Conservation (phyloP, 2,888 invertebrate genomes). For the Cataglyphis albicans region DNA sequence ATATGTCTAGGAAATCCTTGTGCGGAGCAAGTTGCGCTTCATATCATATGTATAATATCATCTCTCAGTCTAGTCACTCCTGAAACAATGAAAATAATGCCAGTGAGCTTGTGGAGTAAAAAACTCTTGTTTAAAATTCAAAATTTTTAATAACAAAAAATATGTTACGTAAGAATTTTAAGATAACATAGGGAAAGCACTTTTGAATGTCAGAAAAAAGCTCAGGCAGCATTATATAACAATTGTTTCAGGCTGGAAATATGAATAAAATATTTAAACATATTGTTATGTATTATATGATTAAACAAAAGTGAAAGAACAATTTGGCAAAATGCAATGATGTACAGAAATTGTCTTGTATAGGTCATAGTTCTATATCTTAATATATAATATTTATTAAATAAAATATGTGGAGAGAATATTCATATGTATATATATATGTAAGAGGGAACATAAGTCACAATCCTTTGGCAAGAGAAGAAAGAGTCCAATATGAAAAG, state of each 20-base stretch:
- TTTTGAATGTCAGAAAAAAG: constrained; percentile 78
- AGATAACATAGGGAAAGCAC: constrained; percentile 73
- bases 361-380: not conserved
- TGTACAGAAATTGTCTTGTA: not conserved
- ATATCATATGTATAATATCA: constrained; percentile 75
- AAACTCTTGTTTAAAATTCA: constrained; percentile 63
- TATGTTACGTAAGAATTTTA: constrained; percentile 63
- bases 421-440: not conserved
- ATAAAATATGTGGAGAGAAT: not conserved
- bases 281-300: constrained; percentile 50
- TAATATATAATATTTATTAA: not conserved
- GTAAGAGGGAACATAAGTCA: not conserved
- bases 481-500: not conserved
- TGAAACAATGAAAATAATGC: constrained; percentile 88
- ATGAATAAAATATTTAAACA: constrained; percentile 71
- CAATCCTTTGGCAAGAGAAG: constrained; percentile 13
- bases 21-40: constrained; percentile 67
- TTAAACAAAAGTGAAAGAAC: constrained; percentile 55
- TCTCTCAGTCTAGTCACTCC: constrained; percentile 86
- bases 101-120: constrained; percentile 81
- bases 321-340: constrained; percentile 44
- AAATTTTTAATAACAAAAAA: constrained; percentile 70
- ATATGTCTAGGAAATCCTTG: constrained; percentile 70
- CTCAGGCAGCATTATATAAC: constrained; percentile 85
- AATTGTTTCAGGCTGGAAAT: constrained; percentile 85